Percentiles rank a stretch among this genome's conserved stretches.
Conservation (phyloP, 2,888 invertebrate species). For the Octodonta nipae region DNA sequence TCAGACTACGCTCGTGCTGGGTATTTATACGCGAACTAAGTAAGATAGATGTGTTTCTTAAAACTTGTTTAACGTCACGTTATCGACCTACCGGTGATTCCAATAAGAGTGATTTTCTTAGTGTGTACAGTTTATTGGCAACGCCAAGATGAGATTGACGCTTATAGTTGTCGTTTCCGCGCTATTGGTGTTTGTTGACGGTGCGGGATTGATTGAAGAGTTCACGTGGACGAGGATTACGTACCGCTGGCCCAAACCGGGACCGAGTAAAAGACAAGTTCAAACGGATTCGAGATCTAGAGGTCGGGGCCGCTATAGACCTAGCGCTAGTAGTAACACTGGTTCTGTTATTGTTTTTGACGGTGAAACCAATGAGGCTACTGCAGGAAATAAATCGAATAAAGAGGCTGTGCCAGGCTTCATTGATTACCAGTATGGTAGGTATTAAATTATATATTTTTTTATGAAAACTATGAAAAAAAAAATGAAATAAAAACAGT, state of each 20-base stretch:
- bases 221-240: slow-evolving; percentile 32
- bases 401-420: neutral
- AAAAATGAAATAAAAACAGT: no score
- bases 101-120: no score
- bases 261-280: slow-evolving; percentile 4
- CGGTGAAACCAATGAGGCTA: slow-evolving; percentile 4
- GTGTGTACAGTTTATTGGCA: no score
- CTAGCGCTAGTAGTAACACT: neutral
- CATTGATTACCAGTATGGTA: slow-evolving; percentile 8
- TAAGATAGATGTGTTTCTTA: no score
- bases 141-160: no score
- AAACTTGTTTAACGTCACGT: no score
- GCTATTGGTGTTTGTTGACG: slow-evolving; percentile 7
- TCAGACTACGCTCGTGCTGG: no score
- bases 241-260: slow-evolving; percentile 20
- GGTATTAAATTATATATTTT: no score
- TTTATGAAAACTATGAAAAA: no score
- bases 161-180: slow-evolving; percentile 5
- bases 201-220: slow-evolving; percentile 27
- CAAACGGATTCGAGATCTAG: slow-evolving; percentile 2
- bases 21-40: no score
- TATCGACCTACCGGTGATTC: no score
- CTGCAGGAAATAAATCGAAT: neutral
- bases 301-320: neutral
- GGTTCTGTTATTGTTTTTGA: slow-evolving; percentile 3